Conservation (phyloP, 2,113 vertebrate species). For the Tamias sibiricus region DNA sequence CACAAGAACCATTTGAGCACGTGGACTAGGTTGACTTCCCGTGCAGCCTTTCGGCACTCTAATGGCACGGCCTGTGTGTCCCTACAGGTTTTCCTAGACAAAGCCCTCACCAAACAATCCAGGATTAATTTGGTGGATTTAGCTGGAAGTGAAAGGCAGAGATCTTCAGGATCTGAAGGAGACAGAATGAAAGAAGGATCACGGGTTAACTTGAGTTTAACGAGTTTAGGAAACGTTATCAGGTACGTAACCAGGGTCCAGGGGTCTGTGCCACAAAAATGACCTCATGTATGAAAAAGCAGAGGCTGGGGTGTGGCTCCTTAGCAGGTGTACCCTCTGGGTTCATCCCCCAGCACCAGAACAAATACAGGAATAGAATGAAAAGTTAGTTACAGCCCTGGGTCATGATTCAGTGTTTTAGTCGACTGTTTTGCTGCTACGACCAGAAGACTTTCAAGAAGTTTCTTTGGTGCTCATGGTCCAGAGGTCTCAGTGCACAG, state of each 20-base stretch:
- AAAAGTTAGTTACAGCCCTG: background rate
- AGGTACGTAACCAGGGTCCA: constrained; percentile 83
- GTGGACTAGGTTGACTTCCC: background rate
- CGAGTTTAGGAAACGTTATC: constrained; percentile 94
- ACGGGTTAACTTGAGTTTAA: constrained; percentile 93
- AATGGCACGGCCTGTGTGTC: too few species aligned
- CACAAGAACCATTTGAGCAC: background rate
- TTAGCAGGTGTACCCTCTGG: background rate
- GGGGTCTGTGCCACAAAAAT: background rate
- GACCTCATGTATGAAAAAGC: background rate
- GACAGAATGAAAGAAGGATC: constrained; percentile 93
- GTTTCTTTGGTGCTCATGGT: too few species aligned
- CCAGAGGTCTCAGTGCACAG: too few species aligned
- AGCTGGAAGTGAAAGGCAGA: constrained; percentile 93
- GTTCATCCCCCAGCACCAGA: background rate
- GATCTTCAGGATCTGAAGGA: constrained; percentile 90
- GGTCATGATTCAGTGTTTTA: background rate
- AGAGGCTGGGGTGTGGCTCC: background rate
- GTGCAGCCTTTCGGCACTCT: background rate
- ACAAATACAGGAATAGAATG: background rate
- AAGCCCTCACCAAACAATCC: constrained; percentile 92
- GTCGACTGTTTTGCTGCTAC: too few species aligned
- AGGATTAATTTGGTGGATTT: constrained; percentile 93
- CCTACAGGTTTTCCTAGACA: constrained; percentile 90
- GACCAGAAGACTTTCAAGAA: too few species aligned